Evolutionary conservation across 2,888 invertebrate genomes (phyloP).

Genomic region (Drosophila fungiperda): DNA sequence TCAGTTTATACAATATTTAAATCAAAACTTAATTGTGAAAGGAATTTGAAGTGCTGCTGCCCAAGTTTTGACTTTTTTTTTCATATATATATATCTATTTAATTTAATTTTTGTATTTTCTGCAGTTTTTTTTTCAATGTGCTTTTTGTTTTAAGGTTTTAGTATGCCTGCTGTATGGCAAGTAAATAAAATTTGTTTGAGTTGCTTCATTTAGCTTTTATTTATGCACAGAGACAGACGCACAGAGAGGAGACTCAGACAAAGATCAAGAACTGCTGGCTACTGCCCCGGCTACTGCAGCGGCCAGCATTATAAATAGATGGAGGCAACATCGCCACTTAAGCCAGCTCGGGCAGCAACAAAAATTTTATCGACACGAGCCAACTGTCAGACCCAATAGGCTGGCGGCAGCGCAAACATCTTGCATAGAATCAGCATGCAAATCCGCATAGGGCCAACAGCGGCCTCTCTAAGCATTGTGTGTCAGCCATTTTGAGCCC

Average conservation of each 20-base stretch:
- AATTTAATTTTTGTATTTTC: conserved; percentile 32
- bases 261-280: conserved; percentile 50
- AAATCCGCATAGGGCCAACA: conserved; percentile 39
- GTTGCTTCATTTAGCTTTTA: conserved; percentile 53
- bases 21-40: conserved; percentile 4
- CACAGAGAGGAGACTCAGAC: conserved; percentile 45
- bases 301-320: conserved; percentile 66
- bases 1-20: conserved; percentile 6
- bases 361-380: conserved; percentile 78
- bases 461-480: conserved; percentile 65
- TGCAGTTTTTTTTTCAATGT: conserved; percentile 7
- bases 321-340: conserved; percentile 60
- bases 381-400: conserved; percentile 69
- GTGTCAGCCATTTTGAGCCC: conserved; percentile 73
- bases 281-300: conserved; percentile 53
- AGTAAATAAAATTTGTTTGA: conserved; percentile 35
- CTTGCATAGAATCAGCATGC: conserved; percentile 37
- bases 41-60: not conserved
- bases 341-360: conserved; percentile 63
- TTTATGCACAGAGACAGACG: conserved; percentile 53
- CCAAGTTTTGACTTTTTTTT: not conserved
- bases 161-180: conserved; percentile 20
- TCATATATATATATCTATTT: conserved; percentile 1
- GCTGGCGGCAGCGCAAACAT: conserved; percentile 19
- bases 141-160: conserved; percentile 40